Base-by-base conservation (phyloP, 1,140 invertebrate species). In the Drosophila tsacasi region DNA sequence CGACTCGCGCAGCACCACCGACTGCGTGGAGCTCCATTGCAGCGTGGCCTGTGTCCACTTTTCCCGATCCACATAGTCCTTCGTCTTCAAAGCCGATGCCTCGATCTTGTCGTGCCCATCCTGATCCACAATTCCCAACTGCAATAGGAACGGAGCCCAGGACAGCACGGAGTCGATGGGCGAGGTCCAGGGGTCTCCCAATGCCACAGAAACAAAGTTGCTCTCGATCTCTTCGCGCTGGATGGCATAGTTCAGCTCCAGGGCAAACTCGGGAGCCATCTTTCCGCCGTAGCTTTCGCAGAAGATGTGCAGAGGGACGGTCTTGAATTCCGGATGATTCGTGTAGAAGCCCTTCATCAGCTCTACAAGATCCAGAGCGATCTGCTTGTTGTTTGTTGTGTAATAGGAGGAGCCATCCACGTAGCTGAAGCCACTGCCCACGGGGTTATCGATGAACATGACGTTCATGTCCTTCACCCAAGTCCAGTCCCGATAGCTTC, bases 271-370 rank as follows among this genome's bases (percentile, higher is more conserved):
- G 13, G 96, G 95, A 1, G 97, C 95, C 96, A 98, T 98, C 94
- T 98, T 98, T 1, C 97, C 97, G 27, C 97, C 97, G 93, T 98
- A 98, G 1, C 97, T 98, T 91, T 98, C 97, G 32, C 95, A 96
- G 76, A 96, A 96, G 54, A 98, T 97, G 79, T 97, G 98, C n/a
- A 97, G 94, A 2, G 97, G 96, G 8, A 96, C 94, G 7, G 92
- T 94, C 83, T 95, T 94, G 85, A 97, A 97, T 79, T 96, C 94
- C 0, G 96, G 95, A 77, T 96, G 91, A 39, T 93, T 87, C 15
- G 94, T 81, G 52, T 95, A 95, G 81, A 98, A 96, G 6, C 94
- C 94, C 89, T 94, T 94, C 81, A 98, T 94, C n/a, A 97, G 93
- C 42, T 94, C 94, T 0, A 98, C 93, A 67, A 98, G 95, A 94